These are phyloP conservation scores for Cariama cristata DNA, from an alignment of 2,113 vertebrate genomes.

Conservation along the genomic window DNA sequence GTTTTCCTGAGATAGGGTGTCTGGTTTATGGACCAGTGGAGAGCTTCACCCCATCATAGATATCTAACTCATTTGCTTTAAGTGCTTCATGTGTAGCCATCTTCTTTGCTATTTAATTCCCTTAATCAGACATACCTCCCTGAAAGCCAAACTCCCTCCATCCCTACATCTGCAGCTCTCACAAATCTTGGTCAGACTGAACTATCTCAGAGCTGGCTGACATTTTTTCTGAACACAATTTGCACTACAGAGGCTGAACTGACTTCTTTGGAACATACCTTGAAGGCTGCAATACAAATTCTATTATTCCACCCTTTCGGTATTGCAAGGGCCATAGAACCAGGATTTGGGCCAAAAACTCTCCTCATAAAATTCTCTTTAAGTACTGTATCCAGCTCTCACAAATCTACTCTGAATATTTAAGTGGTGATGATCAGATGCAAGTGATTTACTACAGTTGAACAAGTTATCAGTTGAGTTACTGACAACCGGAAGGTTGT, in stretches of 20 bases:
- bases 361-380: background rate
- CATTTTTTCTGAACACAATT: background rate
- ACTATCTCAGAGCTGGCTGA: background rate
- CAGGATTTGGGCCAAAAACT: background rate
- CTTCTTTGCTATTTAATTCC: background rate
- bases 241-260: background rate
- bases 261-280: background rate
- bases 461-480: background rate
- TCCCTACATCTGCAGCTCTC: background rate
- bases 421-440: background rate
- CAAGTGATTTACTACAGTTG: background rate
- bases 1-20: background rate
- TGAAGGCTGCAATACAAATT: background rate
- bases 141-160: background rate
- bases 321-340: background rate
- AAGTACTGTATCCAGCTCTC: background rate
- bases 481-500: background rate
- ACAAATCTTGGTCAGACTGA: background rate
- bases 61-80: background rate
- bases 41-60: background rate
- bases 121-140: background rate
- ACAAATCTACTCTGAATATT: background rate
- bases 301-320: background rate
- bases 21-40: background rate
- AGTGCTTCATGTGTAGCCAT: background rate